phyloP scores from a whole-genome alignment of 2,113 vertebrate species.

The Hirundichthys speculiger region DNA sequence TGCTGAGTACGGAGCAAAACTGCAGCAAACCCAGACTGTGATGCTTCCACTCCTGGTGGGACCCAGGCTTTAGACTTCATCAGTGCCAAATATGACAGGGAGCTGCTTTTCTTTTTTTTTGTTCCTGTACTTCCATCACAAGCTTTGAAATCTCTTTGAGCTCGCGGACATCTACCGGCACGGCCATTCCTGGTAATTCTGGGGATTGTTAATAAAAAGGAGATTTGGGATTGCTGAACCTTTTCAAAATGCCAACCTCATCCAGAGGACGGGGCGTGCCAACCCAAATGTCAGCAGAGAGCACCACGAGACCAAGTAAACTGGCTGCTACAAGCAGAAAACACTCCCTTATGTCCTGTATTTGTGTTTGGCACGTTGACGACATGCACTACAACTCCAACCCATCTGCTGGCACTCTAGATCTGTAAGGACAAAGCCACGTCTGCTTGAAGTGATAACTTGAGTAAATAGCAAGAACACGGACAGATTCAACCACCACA shows the following conservation, averaged over 20 bases:
- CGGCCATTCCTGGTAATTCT: conserved; percentile 42
- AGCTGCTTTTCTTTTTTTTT: too few species aligned
- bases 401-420: conserved; percentile 1
- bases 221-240: conserved; percentile 63
- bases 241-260: conserved; percentile 79
- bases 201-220: conserved; percentile 45
- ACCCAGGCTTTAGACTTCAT: too few species aligned
- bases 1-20: too few species aligned
- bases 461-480: neutral
- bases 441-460: too few species aligned
- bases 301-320: conserved; percentile 81
- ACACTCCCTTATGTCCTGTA: conserved; percentile 47
- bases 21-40: too few species aligned
- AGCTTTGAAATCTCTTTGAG: neutral
- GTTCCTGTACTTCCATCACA: too few species aligned
- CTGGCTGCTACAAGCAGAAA: conserved; percentile 73
- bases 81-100: too few species aligned
- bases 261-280: conserved; percentile 74
- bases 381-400: conserved; percentile 19
- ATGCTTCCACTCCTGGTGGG: too few species aligned
- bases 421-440: too few species aligned
- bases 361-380: conserved; percentile 42
- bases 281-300: conserved; percentile 81
- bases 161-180: conserved; percentile 28
- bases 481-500: neutral